A percentile compares a stretch with the other conserved stretches of the same genome.
Conservation (phyloP, 2,888 invertebrate genomes). For the Romanomermis culicivorax region DNA sequence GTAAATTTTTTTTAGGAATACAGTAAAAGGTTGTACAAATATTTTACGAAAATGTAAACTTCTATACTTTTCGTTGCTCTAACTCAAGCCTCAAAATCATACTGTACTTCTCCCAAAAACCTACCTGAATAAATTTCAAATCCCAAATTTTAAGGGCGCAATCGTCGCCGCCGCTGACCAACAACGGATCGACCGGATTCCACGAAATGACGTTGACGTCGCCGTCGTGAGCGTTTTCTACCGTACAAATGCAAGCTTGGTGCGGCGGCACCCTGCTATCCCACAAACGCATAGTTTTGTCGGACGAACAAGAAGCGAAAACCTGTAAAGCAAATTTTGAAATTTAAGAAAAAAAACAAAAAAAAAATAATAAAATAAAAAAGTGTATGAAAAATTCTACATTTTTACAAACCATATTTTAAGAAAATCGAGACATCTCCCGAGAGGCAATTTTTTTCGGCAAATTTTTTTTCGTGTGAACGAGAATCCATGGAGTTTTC, state of each 20-base stretch:
- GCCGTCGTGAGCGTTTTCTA: conserved; percentile 58
- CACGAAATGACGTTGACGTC: conserved; percentile 95
- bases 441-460: too few relatives aligned
- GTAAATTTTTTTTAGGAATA: too few relatives aligned
- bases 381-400: not conserved
- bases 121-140: conserved; percentile 54
- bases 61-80: too few relatives aligned
- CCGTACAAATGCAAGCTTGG: conserved; percentile 74
- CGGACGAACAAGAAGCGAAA: conserved; percentile 37
- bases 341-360: not conserved
- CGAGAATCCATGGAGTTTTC: too few relatives aligned
- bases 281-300: conserved; percentile 62
- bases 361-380: not conserved
- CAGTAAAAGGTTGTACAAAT: too few relatives aligned
- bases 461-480: too few relatives aligned
- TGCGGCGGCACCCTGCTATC: conserved; percentile 64
- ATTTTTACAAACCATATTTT: too few relatives aligned
- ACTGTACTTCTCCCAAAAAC: too few relatives aligned
- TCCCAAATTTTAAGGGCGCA: conserved; percentile 87
- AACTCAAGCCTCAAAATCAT: too few relatives aligned
- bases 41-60: too few relatives aligned
- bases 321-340: conserved; percentile 23
- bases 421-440: too few relatives aligned
- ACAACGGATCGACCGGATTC: conserved; percentile 73
- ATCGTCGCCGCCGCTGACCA: conserved; percentile 87